phyloP scores from a whole-genome alignment of 1,140 invertebrate genomes.

The Drosophila aff. region DNA sequence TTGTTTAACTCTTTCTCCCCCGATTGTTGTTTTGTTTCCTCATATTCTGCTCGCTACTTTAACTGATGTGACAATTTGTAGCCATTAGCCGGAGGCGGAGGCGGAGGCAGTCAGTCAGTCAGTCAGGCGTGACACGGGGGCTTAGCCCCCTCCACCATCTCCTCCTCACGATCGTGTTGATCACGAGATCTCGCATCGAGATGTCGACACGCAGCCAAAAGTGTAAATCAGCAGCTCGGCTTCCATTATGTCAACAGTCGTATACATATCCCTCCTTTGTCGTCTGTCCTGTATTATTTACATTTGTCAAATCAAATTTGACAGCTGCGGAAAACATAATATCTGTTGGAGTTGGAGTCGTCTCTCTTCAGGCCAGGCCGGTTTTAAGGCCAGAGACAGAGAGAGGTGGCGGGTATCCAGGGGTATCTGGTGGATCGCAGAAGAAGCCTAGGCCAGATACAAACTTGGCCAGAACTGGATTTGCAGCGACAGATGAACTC shows the following conservation, averaged over 20 bases:
- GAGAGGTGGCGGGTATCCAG: background rate
- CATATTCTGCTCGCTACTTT: constrained; percentile 7
- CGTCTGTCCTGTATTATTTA: constrained; percentile 68
- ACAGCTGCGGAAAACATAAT: constrained; percentile 82
- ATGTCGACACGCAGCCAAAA: constrained; percentile 48
- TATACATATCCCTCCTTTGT: background rate
- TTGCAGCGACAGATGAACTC: constrained; percentile 3
- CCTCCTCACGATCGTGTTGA: constrained; percentile 10
- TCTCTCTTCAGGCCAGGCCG: background rate
- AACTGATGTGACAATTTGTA: constrained; percentile 57
- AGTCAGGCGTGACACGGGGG: constrained; percentile 21
- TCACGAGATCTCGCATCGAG: constrained; percentile 9
- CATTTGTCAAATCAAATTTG: constrained; percentile 83
- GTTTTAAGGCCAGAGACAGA: constrained; percentile 1
- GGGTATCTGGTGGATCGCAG: background rate
- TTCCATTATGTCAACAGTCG: constrained; percentile 43
- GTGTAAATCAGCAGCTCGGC: constrained; percentile 53
- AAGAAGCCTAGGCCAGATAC: constrained; percentile 19
- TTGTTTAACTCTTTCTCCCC: constrained; percentile 11
- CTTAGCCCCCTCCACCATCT: too few relatives aligned
- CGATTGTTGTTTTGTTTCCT: constrained; percentile 16
- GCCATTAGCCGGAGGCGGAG: constrained; percentile 42
- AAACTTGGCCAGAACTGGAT: constrained; percentile 35
- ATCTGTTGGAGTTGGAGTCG: constrained; percentile 21
- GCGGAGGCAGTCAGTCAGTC: constrained; percentile 20